A percentile compares a stretch with the other conserved stretches of the same genome.
Conservation (phyloP, 2,797 vertebrate species). For the Hoplostethus atlanticus region DNA sequence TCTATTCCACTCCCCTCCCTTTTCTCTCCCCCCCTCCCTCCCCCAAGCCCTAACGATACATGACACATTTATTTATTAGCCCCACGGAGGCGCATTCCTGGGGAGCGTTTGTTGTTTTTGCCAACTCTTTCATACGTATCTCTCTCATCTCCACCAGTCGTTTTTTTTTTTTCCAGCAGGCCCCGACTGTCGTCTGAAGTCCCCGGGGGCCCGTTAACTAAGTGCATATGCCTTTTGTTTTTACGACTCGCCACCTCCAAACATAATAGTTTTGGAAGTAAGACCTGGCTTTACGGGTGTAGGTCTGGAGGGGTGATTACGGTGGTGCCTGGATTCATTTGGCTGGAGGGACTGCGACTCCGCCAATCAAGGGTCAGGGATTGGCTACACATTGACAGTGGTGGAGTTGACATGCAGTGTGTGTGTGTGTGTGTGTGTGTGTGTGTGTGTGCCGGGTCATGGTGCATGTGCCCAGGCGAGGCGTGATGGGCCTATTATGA, state of each 20-base stretch:
- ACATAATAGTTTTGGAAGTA: constrained; percentile 62
- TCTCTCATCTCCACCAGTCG: constrained; percentile 48
- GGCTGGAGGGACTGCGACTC: constrained; percentile 39
- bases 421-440: constrained; percentile 28
- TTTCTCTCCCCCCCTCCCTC: not conserved
- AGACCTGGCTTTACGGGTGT: constrained; percentile 62
- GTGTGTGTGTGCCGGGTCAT: constrained; percentile 42
- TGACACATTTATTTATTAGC: constrained; percentile 67
- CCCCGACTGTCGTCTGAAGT: constrained; percentile 47
- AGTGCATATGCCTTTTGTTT: constrained; percentile 65
- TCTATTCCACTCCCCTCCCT: not conserved
- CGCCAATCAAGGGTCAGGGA: constrained; percentile 40
- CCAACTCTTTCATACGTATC: constrained; percentile 64
- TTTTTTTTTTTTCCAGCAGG: not conserved
- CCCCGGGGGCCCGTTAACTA: constrained; percentile 64
- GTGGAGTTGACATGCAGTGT: constrained; percentile 56
- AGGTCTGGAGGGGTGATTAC: constrained; percentile 69
- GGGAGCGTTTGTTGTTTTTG: constrained; percentile 68
- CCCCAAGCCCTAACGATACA: constrained; percentile 38
- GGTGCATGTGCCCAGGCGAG: constrained; percentile 66
- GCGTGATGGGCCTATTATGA: constrained; percentile 71
- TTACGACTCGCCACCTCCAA: constrained; percentile 77
- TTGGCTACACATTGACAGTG: constrained; percentile 54
- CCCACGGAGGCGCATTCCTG: constrained; percentile 57
- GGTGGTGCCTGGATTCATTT: constrained; percentile 64